A percentile compares a stretch with the other conserved stretches of the same genome.
These are phyloP conservation scores for Pediacus dermestoides DNA, from an alignment of 2,888 invertebrate genomes.

Conservation along the genomic window DNA sequence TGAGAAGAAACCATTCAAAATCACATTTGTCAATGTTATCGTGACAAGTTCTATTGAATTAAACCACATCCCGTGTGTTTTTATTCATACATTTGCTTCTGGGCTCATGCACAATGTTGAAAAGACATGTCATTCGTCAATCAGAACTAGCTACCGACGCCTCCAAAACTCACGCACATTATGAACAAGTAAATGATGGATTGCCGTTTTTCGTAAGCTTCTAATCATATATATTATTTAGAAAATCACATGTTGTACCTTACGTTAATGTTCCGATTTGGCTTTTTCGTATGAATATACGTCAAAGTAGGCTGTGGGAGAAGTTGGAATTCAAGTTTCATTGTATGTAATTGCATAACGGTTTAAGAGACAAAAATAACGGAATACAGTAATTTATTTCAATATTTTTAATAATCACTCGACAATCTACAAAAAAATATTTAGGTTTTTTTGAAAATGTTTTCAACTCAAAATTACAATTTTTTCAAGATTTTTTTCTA, in stretches of 20 bases:
- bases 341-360: too few relatives aligned
- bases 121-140: slow-evolving; percentile 39
- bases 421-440: too few relatives aligned
- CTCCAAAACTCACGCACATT: slow-evolving; percentile 27
- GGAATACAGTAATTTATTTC: too few relatives aligned
- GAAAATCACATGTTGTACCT: not conserved
- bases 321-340: too few relatives aligned
- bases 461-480: too few relatives aligned
- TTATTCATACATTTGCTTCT: slow-evolving; percentile 29
- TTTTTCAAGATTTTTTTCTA: too few relatives aligned
- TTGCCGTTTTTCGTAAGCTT: slow-evolving; percentile 17
- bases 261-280: not conserved
- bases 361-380: too few relatives aligned
- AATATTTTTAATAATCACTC: too few relatives aligned
- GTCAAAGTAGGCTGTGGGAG: too few relatives aligned
- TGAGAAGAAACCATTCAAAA: slow-evolving; percentile 3
- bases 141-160: slow-evolving; percentile 33
- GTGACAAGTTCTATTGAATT: slow-evolving; percentile 45
- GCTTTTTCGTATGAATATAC: too few relatives aligned
- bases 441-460: too few relatives aligned
- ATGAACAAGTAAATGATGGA: slow-evolving; percentile 35
- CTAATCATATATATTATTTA: slow-evolving; percentile 1
- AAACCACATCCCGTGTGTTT: slow-evolving; percentile 28
- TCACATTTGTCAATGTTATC: slow-evolving; percentile 44
- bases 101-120: slow-evolving; percentile 29